Evolutionary conservation across 1,140 invertebrate species (phyloP), one percentile per base, ranked within the genome.

Genomic region (Papilio machaon): DNA sequence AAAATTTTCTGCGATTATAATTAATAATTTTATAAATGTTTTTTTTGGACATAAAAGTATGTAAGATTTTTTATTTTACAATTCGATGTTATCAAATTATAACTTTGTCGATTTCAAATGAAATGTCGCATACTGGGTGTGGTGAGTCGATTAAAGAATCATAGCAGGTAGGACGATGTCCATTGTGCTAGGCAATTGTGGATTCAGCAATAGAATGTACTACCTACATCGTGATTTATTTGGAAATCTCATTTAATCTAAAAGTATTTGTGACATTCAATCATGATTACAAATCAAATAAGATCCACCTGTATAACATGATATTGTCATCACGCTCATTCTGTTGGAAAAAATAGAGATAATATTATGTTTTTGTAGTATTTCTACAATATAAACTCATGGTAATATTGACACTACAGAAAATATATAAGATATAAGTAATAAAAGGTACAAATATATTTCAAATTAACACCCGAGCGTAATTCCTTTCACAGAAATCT

Each of bases 401-500:
- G 47, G 4, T 13, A 49, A 13, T 58, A n/a, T n/a, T 6, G n/a
- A 43, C 4, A 60, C 8, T 19, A 60, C 54, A 60, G 54, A 8
- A 60, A 60, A 60, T 0, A 19, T 60, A 2, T 52, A 10, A 60
- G 19, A 60, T 9, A 60, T 19, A 7, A 0, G 54, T 9, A 19
- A 60, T 19, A n/a, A 60, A 60, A 19, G n/a, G n/a, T 10, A 23
- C n/a, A 19, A 60, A 60, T 19, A 8, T 23, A 19, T 8, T 19
- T 60, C 19, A n/a, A 30, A 64, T 13, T 23, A 60, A 0, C n/a
- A 60, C 1, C 9, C 19, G 58, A 60, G 7, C 58, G n/a, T 38
- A 23, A 70, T 70, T 35, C 67, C 43, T 7, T 74, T 74, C 43
- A 74, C 8, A 74, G 43, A 74, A 43, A 19, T 74, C 73, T 11